Conservation (phyloP, 2,113 vertebrate genomes). For the Malurus alboscapulatus region DNA sequence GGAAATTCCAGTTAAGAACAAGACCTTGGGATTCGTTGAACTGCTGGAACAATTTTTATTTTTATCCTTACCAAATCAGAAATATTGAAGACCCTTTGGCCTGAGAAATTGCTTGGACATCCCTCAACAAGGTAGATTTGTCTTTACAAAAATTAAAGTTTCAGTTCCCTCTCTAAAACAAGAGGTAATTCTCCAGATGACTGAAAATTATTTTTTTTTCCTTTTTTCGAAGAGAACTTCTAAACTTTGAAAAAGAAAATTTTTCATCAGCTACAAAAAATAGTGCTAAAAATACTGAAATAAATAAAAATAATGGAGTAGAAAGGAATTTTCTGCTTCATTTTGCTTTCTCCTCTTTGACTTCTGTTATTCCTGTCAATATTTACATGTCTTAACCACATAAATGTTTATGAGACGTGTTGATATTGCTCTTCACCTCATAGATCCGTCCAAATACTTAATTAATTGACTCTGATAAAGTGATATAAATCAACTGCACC, state of each 20-base stretch:
- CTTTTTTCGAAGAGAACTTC: neutral
- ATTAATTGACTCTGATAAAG: neutral
- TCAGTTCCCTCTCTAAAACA: neutral
- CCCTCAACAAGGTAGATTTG: rapidly evolving
- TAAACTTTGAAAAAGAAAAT: neutral
- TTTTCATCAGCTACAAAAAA: neutral
- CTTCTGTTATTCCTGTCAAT: neutral
- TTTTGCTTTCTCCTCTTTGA: neutral
- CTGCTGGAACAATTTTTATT: neutral
- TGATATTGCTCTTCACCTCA: neutral
- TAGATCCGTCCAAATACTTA: neutral
- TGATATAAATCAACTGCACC: neutral
- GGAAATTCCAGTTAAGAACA: neutral
- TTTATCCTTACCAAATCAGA: neutral
- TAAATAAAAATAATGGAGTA: neutral
- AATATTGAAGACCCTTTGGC: neutral
- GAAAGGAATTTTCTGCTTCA: neutral
- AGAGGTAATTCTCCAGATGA: neutral
- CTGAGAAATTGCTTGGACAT: neutral
- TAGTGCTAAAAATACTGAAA: neutral
- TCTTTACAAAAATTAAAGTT: neutral
- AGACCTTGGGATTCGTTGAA: neutral
- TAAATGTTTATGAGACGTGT: neutral
- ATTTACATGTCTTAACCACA: neutral
- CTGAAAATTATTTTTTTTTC: neutral